Base-by-base conservation (phyloP, 2,113 vertebrate genomes). In the Eulemur macaco region DNA sequence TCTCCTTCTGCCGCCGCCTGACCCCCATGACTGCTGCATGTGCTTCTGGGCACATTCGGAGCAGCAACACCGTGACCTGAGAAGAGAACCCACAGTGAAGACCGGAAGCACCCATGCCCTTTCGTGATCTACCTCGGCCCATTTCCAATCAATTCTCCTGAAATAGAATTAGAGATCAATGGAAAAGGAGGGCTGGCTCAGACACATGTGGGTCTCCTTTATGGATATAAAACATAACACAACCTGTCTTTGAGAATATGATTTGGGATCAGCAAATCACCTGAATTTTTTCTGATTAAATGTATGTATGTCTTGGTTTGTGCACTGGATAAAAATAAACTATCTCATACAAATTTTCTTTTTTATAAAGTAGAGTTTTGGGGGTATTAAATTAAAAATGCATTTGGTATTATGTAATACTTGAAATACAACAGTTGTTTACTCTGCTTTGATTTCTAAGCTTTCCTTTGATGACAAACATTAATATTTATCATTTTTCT, bases 401-500 rank as follows among this genome's bases (percentile, higher is more conserved):
- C 91, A 96, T 56, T 89, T 85, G 91, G 92, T 81, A 89, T 97
- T 98, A 98, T 6, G 60, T 97, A 98, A 98, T 98, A 97, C 76
- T 98, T 97, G 39, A 98, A 98, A 95, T 94, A 98, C 97, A 98
- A 98, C 96, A 95, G 83, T 97, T 98, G 97, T 98, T 99, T 98
- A 96, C 94, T 98, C 85, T 97, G 89, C 98, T 98, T 98, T 99
- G 98, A 98, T 98, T 98, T 98, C 74, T 96, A 98, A 97, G 97
- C 96, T 97, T 98, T 96, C 97, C 98, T 99, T 99, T 99, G 98
- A 99, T 98, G 97, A 98, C 84, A 98, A 97, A 98, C 98, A 99
- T 99, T 98, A 99, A 99, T 99, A 99, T 99, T 98, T 98, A 99
- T 98, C 98, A 97, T 76, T 97, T 97, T 98, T 99, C 98, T 98